Evolutionary conservation across 2,113 vertebrate genomes (phyloP).

Genomic region (Castor canadensis): DNA sequence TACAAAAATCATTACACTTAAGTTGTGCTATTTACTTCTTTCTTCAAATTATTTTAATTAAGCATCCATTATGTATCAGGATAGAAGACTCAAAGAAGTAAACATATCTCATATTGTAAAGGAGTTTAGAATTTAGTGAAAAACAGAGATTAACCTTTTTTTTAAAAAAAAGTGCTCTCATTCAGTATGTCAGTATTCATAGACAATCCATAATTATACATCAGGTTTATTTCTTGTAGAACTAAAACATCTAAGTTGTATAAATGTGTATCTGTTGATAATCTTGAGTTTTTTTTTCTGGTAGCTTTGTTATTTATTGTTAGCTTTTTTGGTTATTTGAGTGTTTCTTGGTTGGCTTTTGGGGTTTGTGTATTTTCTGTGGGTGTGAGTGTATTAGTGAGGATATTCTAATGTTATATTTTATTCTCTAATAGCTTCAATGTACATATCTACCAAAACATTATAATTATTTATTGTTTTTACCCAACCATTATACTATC

Average conservation of each 20-base stretch:
- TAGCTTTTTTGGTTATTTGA: background rate
- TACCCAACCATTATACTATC: background rate
- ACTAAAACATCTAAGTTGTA: background rate
- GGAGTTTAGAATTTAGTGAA: background rate
- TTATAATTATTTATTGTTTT: background rate
- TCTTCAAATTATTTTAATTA: constrained; percentile 10
- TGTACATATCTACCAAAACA: background rate
- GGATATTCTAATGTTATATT: background rate
- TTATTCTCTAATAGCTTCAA: background rate
- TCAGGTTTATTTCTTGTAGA: background rate
- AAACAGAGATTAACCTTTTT: background rate
- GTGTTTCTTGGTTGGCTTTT: background rate
- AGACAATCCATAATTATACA: background rate
- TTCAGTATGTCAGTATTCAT: background rate
- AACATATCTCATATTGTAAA: background rate
- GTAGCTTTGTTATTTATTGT: background rate
- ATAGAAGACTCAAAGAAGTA: constrained; percentile 30
- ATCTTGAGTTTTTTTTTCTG: background rate
- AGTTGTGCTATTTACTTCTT: background rate
- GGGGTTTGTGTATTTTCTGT: background rate
- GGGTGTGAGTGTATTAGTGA: background rate
- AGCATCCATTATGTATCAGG: background rate
- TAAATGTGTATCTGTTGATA: background rate
- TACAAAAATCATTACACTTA: background rate
- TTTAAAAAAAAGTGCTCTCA: background rate